Evolutionary conservation across 2,113 vertebrate genomes (phyloP).

Genomic region (Oncorhynchus gorbuscha): DNA sequence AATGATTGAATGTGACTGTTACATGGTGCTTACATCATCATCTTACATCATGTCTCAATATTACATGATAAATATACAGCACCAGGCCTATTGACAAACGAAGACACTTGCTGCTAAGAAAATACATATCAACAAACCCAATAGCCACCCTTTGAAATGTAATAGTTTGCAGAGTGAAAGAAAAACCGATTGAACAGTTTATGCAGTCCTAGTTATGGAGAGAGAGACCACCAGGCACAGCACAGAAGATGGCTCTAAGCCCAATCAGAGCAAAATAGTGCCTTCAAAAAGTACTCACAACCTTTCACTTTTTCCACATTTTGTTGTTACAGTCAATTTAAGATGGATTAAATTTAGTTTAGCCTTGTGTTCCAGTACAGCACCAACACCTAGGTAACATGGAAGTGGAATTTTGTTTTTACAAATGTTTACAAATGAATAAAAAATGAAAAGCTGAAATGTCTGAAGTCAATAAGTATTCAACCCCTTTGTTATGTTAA

Average conservation of each 20-base stretch:
- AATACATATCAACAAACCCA: constrained; percentile 8
- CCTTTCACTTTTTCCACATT: too few species aligned
- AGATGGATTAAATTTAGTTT: too few species aligned
- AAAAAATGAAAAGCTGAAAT: too few species aligned
- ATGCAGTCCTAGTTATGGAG: background rate
- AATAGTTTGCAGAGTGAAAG: constrained; percentile 7
- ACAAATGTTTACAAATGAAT: too few species aligned
- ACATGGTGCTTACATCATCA: constrained; percentile 18
- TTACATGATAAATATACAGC: constrained; percentile 31
- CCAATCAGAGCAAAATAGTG: constrained; percentile 12
- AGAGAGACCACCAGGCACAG: constrained; percentile 1
- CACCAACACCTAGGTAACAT: too few species aligned
- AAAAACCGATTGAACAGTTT: background rate
- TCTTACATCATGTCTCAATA: constrained; percentile 50
- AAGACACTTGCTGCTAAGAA: constrained; percentile 36
- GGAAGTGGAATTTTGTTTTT: too few species aligned
- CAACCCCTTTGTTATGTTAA: too few species aligned
- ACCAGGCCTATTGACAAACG: constrained; percentile 24
- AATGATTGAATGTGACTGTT: constrained; percentile 1
- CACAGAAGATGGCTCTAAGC: background rate
- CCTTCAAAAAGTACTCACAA: too few species aligned
- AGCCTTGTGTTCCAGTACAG: too few species aligned
- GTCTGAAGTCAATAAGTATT: too few species aligned
- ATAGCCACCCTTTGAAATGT: background rate
- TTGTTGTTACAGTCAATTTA: too few species aligned